Conservation (phyloP, 2,797 vertebrate genomes). For the Spondyliosoma cantharus region DNA sequence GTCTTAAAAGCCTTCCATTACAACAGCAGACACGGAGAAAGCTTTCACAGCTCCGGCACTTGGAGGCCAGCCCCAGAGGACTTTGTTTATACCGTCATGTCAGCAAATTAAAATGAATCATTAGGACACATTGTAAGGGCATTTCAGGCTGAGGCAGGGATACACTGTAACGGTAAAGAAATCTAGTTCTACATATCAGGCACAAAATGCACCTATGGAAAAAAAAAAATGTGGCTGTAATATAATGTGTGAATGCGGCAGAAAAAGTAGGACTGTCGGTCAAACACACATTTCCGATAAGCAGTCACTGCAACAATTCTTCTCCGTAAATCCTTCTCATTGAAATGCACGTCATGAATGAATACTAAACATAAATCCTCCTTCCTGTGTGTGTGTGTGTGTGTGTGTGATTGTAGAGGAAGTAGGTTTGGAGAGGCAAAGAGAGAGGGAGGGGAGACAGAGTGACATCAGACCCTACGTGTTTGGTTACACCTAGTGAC, state of each 20-base stretch:
- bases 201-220: neutral
- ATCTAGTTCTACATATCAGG: neutral
- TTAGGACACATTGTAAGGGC: conserved; percentile 37
- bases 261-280: neutral
- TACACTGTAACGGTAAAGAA: neutral
- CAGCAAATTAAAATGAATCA: conserved; percentile 56
- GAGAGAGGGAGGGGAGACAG: conserved; percentile 23
- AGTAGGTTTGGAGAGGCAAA: conserved; percentile 6
- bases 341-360: conserved; percentile 5
- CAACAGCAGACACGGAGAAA: conserved; percentile 29
- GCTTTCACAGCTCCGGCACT: conserved; percentile 46
- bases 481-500: conserved; percentile 71
- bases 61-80: conserved; percentile 45
- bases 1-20: conserved; percentile 46
- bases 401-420: conserved; percentile 4
- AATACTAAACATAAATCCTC: neutral
- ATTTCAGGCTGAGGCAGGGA: conserved; percentile 21
- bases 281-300: conserved; percentile 1
- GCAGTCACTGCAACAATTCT: neutral
- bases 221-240: neutral
- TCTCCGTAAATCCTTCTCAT: neutral
- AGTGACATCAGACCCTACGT: conserved; percentile 77
- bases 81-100: conserved; percentile 51
- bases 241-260: conserved; percentile 1
- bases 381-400: neutral